Base-by-base conservation (phyloP, 92 coral and sea anemone species). In the Umimayanthus kanabou region DNA sequence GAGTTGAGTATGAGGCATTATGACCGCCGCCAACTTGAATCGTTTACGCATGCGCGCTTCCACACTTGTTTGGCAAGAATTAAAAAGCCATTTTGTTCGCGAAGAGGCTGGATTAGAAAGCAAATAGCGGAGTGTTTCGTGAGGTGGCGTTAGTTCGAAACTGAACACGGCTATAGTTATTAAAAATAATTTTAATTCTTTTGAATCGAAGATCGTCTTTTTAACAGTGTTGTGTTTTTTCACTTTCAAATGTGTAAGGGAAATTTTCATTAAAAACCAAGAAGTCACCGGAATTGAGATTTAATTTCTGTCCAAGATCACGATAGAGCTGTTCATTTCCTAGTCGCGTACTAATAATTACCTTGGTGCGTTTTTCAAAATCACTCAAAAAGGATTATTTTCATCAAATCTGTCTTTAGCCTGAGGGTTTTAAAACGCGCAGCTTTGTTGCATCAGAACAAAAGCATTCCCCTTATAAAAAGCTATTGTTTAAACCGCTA, bases 91-190 rank as follows among this genome's bases (percentile, higher is more conserved):
- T 90, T 83, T 79, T 72, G 88, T 75, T 64, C 50, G 37, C 37
- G 76, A 77, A 85, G 74, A 91, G 76, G 61, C 73, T 82, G 78
- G 90, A 91, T 86, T 90, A 88, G 81, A 72, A 64, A 64, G 93
- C 82, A 93, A 93, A 93, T 86, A 93, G 89, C 86, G 73, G 92
- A 75, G 89, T 88, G 64, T 85, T 84, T 79, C 74, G 85, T 39
- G 88, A 81, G 82, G 49, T 66, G 58, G 16, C 85, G 93, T 88
- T 90, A 85, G 91, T 90, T 61, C 77, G 64, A 69, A 83, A 83
- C 87, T n/a, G 50, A 42, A 55, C 42, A 28, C 78, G 55, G 42
- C 33, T 83, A 33, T 57, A 49, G 47, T 43, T 42, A 66, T 83
- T 83, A 43, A 83, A 83, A 83, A 28, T 28, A 30, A 43, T 81